Evolutionary conservation across 1,140 invertebrate species (phyloP), one percentile per base, ranked within the genome.

Genomic region (Hylaeus volcanicus): DNA sequence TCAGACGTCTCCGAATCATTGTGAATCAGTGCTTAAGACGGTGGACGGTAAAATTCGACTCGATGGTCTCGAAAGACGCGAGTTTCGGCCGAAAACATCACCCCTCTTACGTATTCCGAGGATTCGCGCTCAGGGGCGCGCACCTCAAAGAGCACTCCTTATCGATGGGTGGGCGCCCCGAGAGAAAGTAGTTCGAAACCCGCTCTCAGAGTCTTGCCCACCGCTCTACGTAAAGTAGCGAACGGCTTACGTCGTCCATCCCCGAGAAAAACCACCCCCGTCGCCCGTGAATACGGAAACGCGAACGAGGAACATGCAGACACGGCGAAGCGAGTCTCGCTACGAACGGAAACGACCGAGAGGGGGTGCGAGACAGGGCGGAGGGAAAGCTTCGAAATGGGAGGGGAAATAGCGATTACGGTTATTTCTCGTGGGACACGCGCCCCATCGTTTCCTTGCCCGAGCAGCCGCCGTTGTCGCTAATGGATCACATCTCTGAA

Each of bases 401-500:
- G 61, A 39, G 79, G 79, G 74, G 74, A 82, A 76, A 88, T 85
- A 90, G 87, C 88, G 88, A 90, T 90, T 90, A 90, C 88, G 84
- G 86, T 90, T 90, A 90, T 90, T 89, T 90, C 89, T 90, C 89
- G 85, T 86, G 89, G 88, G 89, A 85, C 83, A 79, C 78, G 82
- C 77, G 84, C 41, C 60, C 75, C 58, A 74, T 70, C 68, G 65
- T 74, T 48, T 69, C 63, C 70, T 76, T 53, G 41, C 64, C 72
- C 63, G 56, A 58, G 5, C 58, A 45, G 63, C 75, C 76, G 74
- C 76, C 87, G 82, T 87, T 88, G 87, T 88, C 87, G 89, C 89
- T 90, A 90, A 90, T 90, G 89, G 89, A 90, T 90, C 89, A 87
- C 88, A 87, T 89, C 86, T 88, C 89, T 86, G 88, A 90, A 90